Evolutionary conservation across 2,113 vertebrate species (phyloP), one percentile per base, ranked within the genome.

Genomic region (Phylloscopus trochilus): DNA sequence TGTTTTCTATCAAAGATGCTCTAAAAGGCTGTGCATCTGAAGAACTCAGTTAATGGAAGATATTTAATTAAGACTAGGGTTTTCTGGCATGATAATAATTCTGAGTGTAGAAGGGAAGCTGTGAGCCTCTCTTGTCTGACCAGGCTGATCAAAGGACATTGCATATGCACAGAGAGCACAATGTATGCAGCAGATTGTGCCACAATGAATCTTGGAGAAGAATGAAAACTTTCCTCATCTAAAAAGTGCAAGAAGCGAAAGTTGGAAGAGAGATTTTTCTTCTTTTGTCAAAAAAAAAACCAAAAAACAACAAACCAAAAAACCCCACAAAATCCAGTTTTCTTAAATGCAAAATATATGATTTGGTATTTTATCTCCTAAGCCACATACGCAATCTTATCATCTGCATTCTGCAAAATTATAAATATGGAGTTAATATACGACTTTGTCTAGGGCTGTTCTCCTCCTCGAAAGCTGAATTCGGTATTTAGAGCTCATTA

Each of bases 341-440:
- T 76, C 82, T 60, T 90, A 82, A 63, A 91, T 69, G 68, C 75
- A 60, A 91, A 95, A 92, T 18, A 55, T 77, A 72, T n/a, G 64
- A 93, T 83, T 94, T 1, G 13, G 64, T 90, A 47, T 87, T 96
- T 92, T 95, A 90, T 96, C 93, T 96, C 58, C 27, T 80, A 64
- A 95, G 28, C 73, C 26, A 44, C 68, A 58, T 51, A 84, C 2
- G 2, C 77, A 91, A 90, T 96, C 95, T 89, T 94, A 95, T 96
- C 95, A 96, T 96, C 94, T 95, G 92, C 89, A 95, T 96, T 91
- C 93, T 96, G 94, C 90, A 95, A 83, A 87, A 94, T 96, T 84
- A 97, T 96, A 96, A 95, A 97, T 95, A 92, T 90, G 84, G 93
- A 96, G 96, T 87, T 97, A 96, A 97, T 96, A 91, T 90, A 91